Evolutionary conservation across 2,113 vertebrate genomes (phyloP).

Genomic region (Sterrhoptilus dennistouni): DNA sequence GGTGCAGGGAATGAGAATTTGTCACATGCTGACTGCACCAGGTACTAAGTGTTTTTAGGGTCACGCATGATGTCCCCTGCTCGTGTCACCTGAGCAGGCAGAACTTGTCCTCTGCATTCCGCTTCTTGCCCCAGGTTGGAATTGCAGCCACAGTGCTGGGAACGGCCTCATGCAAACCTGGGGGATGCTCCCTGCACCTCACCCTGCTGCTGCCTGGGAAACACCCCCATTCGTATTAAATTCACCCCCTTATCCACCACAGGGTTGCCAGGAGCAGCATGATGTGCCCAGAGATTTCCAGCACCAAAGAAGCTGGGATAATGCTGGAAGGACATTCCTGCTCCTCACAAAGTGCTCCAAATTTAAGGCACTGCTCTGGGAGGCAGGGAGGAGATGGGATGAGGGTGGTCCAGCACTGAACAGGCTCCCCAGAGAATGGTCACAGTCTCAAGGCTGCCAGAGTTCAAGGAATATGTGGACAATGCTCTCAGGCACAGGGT

Average conservation of each 20-base stretch:
- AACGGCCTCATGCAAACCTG: not conserved
- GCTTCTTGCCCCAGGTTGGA: not conserved
- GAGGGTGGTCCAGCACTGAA: not conserved
- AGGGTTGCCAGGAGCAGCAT: rapidly evolving
- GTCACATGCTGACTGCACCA: not conserved
- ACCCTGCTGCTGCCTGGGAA: not conserved
- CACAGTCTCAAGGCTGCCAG: not conserved
- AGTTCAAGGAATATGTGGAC: not conserved
- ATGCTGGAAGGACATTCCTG: rapidly evolving
- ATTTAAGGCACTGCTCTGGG: not conserved
- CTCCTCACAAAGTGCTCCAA: not conserved
- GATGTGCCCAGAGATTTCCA: not conserved
- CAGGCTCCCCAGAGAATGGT: not conserved
- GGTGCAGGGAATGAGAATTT: rapidly evolving
- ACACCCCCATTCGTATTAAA: not conserved
- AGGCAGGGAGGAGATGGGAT: not conserved
- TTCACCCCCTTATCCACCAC: not conserved
- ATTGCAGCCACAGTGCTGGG: rapidly evolving
- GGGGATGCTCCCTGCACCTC: not conserved
- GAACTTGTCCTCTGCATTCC: rapidly evolving
- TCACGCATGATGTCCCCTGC: not conserved
- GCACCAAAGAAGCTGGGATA: not conserved
- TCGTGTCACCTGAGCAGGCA: not conserved
- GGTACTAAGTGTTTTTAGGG: not conserved
- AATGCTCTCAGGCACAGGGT: not conserved